Base-by-base conservation (phyloP, 2,797 vertebrate genomes). In the Gymnothorax reevesii region DNA sequence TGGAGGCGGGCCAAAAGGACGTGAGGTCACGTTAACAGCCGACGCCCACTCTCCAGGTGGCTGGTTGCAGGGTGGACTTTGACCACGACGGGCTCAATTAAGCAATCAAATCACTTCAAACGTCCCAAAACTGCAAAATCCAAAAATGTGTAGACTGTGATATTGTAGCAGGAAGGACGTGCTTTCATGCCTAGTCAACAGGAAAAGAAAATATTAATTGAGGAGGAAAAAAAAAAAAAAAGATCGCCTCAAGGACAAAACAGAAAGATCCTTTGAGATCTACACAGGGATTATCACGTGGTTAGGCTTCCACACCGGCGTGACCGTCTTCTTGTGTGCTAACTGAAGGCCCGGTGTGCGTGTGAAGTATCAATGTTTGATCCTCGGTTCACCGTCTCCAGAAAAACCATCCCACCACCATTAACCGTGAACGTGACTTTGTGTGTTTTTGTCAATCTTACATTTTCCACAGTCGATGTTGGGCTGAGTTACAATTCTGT, bases 381-480 rank as follows among this genome's bases (percentile, higher is more conserved):
- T 27, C 71, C 10, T 7, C 13, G 25, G 49, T 15, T 49, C 73
- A 7, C 15, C 1, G 25, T 13, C 73, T 22, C 49, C 22, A 79
- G 9, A 22, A 20, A 55, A 54, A 17, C 52, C 83, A 66, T 27
- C 57, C 83, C 20, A 1, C 27, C 75, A 80, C 27, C 75, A 89
- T 80, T 88, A 84, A 89, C 82, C 71, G 87, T 87, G 80, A 87
- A 69, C 49, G 84, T 88, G 85, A 55, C 88, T 69, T 60, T 87
- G 86, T 66, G 49, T 84, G 82, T 86, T 87, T 90, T 86, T 83
- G 87, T 88, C 85, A 83, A 90, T 89, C 85, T 90, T 85, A 66
- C 86, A 89, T 90, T 89, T 89, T 85, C 88, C 88, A 89, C 89
- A 90, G 88, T 89, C 89, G 90, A 90, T 88, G 88, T 89, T 91